Evolutionary conservation across 2,113 vertebrate genomes (phyloP).

Genomic region (Fulmarus glacialis): DNA sequence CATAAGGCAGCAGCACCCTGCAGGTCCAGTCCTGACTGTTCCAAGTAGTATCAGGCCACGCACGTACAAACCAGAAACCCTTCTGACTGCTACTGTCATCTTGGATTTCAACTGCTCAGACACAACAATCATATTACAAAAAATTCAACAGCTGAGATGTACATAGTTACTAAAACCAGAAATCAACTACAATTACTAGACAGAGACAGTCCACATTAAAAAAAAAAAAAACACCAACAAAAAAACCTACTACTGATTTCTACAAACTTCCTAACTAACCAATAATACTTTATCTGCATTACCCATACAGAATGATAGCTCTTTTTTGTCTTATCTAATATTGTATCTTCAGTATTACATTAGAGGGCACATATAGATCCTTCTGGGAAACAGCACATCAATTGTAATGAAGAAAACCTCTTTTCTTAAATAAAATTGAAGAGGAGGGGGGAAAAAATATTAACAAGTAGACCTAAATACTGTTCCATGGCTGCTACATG

Average conservation of each 20-base stretch:
- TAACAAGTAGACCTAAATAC: neutral
- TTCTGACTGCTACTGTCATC: neutral
- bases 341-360: neutral
- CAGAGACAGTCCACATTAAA: neutral
- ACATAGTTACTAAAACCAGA: neutral
- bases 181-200: neutral
- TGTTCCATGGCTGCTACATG: neutral
- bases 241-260: neutral
- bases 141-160: neutral
- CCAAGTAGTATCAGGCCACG: neutral
- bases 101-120: neutral
- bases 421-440: constrained; percentile 4
- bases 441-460: neutral
- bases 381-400: constrained; percentile 14
- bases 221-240: neutral
- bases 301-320: neutral
- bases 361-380: constrained; percentile 11
- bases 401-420: neutral
- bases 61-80: neutral
- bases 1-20: neutral
- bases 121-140: neutral
- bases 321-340: constrained; percentile 13
- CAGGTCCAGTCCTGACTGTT: neutral
- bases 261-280: neutral
- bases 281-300: neutral